Percentiles rank a stretch among this genome's conserved stretches.
Evolutionary conservation across 2,888 invertebrate genomes (phyloP).

Genomic region (Furcula furcula): DNA sequence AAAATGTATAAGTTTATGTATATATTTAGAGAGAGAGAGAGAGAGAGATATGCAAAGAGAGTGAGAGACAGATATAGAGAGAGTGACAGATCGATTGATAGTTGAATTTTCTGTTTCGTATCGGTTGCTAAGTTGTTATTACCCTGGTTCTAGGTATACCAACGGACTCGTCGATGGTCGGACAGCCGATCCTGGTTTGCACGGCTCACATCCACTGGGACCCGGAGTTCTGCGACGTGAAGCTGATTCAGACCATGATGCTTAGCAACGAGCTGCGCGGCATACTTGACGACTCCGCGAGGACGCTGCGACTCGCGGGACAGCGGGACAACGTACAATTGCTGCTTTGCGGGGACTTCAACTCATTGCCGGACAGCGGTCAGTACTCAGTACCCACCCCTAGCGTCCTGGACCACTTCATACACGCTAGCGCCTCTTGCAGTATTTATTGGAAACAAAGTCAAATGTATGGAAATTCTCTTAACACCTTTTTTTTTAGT

Average conservation of each 20-base stretch:
- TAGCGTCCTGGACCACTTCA: no score
- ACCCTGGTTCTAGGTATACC: conserved; percentile 86
- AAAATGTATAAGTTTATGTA: no score
- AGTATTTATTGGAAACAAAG: no score
- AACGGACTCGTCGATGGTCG: conserved; percentile 87
- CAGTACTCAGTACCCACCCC: conserved; percentile 20
- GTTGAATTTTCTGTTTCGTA: no score
- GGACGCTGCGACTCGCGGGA: conserved; percentile 87
- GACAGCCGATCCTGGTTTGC: conserved; percentile 95
- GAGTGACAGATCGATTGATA: no score
- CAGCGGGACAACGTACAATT: conserved; percentile 93
- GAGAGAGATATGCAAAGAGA: no score
- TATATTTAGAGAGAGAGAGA: no score
- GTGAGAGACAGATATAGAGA: no score
- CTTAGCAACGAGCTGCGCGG: conserved; percentile 95
- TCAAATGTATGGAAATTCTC: no score
- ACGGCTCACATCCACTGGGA: conserved; percentile 99
- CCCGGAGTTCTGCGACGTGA: conserved; percentile 99
- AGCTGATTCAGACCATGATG: conserved; percentile 99
- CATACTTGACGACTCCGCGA: conserved; percentile 93
- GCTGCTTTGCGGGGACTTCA: conserved; percentile 98
- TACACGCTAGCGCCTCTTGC: no score
- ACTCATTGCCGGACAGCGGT: conserved; percentile 98
- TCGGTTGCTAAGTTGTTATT: no score
- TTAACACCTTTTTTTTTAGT: no score